phyloP scores from a whole-genome alignment of 2,113 vertebrate species.

The Buteo buteo region DNA sequence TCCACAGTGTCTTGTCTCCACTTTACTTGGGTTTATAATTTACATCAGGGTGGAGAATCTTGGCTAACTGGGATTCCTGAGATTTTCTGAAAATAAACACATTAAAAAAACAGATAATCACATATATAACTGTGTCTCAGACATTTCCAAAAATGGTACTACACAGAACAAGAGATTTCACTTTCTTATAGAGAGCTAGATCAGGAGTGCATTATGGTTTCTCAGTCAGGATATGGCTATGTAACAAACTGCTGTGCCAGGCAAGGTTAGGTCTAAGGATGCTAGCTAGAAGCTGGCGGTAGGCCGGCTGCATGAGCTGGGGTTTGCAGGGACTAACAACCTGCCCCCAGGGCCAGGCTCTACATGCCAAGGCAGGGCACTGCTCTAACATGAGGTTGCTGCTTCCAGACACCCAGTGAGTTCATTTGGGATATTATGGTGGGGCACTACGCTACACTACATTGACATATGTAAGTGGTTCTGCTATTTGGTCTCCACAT shows the following conservation, averaged over 20 bases:
- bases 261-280: not conserved
- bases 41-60: rapidly evolving
- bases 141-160: not conserved
- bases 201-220: not conserved
- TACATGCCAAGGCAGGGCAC: not conserved
- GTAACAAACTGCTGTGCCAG: not conserved
- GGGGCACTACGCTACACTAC: not conserved
- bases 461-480: not conserved
- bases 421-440: not conserved
- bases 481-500: not conserved
- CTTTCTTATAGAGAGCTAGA: not conserved
- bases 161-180: not conserved
- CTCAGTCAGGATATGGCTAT: not conserved
- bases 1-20: not conserved
- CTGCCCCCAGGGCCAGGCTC: not conserved
- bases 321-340: rapidly evolving
- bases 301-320: not conserved
- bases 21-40: not conserved
- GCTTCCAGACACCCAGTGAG: not conserved
- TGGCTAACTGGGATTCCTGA: not conserved
- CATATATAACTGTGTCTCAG: not conserved
- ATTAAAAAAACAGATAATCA: not conserved
- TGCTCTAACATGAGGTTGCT: rapidly evolving
- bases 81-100: not conserved
- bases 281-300: not conserved